Base-by-base conservation (phyloP, 2,113 vertebrate species). In the Oophaga pumilio region DNA sequence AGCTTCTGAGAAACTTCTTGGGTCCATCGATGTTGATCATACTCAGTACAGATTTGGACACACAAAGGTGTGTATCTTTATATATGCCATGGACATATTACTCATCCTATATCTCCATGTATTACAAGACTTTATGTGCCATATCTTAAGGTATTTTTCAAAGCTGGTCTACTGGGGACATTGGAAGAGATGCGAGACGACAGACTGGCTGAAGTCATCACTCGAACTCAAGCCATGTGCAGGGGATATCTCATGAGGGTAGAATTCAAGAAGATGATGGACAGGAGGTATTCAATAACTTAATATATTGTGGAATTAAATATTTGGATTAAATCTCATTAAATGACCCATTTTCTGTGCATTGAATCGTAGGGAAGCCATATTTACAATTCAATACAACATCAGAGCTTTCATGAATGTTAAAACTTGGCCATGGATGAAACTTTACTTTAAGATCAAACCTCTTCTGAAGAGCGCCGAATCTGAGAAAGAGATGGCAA, bases 171-270 rank as follows among this genome's bases (percentile, higher is more conserved):
- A 69, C 88, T 99, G 91, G 97, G 97, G 28, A 87, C 90, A 1
- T 93, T 99, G 84, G 98, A 99, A 89, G 98, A 99, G 92, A 95
- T 98, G 97, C 94, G 97, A 86, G 94, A 99, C 91, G 97, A 99
- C 3, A 98, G 98, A 88, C 90, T 99, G 87, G 96, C 96, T 59
- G 82, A 93, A 84, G 92, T 99, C 90, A 97, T 99, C 88, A 99
- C 97, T 66, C 96, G 97, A 92, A 99, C 97, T 43, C 98, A 99
- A 62, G 97, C 97, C 17, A 87, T 95, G 43, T 96, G 96, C 89
- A 95, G 96, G 87, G 97, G 95, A 43, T 96, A 86, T 89, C 90
- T 97, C 9, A 98, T 97, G 97, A 96, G 97, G 33, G 57, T 81
- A 0, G 96, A 98, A 88, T 97, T 97, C 92, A 93, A 95, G 82